Percentiles rank a stretch among this genome's conserved stretches.
These are phyloP conservation scores for Cynopterus brachyotis DNA, from an alignment of 2,113 vertebrate genomes.

Conservation along the genomic window DNA sequence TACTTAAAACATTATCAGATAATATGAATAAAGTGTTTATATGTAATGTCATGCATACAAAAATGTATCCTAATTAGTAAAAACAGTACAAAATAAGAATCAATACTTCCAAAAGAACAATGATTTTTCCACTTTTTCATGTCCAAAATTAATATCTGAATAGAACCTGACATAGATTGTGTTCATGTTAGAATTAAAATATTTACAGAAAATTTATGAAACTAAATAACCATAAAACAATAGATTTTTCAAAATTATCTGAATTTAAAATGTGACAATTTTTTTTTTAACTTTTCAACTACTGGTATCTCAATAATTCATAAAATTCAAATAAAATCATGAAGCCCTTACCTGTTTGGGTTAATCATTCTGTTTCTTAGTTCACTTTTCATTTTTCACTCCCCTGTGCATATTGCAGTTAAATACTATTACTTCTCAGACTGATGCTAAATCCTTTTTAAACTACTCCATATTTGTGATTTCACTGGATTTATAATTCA, in stretches of 20 bases:
- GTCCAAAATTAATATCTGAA: neutral
- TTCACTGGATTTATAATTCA: slow-evolving; percentile 47
- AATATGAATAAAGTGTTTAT: slow-evolving; percentile 25
- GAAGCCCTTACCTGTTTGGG: neutral
- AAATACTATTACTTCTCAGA: slow-evolving; percentile 16
- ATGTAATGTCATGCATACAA: neutral
- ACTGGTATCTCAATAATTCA: neutral
- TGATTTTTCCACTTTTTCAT: slow-evolving; percentile 34
- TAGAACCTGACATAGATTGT: neutral
- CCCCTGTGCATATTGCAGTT: neutral
- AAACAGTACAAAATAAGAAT: neutral
- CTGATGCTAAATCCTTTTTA: slow-evolving; percentile 7
- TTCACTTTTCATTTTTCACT: neutral
- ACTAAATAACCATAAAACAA: neutral
- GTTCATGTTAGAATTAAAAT: neutral
- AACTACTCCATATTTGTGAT: neutral
- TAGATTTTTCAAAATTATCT: neutral
- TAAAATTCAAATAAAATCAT: slow-evolving; percentile 49
- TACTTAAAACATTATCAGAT: neutral
- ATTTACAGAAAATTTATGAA: neutral
- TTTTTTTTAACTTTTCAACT: neutral
- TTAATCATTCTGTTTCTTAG: slow-evolving; percentile 13
- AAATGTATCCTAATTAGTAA: neutral
- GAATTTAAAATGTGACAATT: neutral
- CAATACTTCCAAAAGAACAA: slow-evolving; percentile 31